These are phyloP conservation scores for Molanna angustata DNA, from an alignment of 2,888 invertebrate species.

Conservation along the genomic window DNA sequence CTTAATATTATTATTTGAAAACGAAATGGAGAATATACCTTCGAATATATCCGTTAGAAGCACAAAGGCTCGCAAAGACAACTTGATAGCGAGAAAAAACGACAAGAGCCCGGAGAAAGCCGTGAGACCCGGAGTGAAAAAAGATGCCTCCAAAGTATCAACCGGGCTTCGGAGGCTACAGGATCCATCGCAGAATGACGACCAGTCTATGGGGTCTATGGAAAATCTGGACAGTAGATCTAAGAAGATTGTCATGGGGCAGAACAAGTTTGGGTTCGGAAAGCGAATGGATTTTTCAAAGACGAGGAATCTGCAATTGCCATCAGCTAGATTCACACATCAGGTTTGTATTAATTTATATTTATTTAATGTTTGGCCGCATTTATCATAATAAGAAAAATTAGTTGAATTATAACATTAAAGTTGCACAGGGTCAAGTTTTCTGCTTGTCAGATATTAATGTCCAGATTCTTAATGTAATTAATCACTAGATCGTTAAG, in stretches of 20 bases:
- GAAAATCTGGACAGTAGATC: conserved; percentile 54
- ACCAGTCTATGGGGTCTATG: conserved; percentile 37
- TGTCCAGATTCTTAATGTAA: too few relatives aligned
- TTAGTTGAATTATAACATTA: too few relatives aligned
- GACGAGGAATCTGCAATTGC: conserved; percentile 52
- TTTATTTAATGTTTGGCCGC: too few relatives aligned
- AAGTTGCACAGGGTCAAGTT: too few relatives aligned
- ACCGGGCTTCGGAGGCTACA: conserved; percentile 43
- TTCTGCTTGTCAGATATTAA: too few relatives aligned
- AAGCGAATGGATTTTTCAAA: conserved; percentile 53
- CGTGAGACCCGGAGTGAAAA: conserved; percentile 22
- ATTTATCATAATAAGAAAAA: too few relatives aligned
- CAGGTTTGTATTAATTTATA: too few relatives aligned
- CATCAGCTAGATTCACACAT: conserved; percentile 52
- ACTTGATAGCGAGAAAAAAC: conserved; percentile 52
- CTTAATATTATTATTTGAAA: conserved; percentile 29
- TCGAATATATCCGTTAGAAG: conserved; percentile 48
- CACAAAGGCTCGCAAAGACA: conserved; percentile 52
- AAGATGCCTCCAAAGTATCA: conserved; percentile 40
- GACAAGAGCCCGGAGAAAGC: conserved; percentile 55
- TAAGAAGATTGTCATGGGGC: conserved; percentile 50
- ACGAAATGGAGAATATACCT: conserved; percentile 50
- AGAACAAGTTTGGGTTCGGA: conserved; percentile 51
- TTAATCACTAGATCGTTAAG: too few relatives aligned
- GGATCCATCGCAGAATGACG: conserved; percentile 42